Percentiles rank a stretch among this genome's conserved stretches.
Evolutionary conservation across 2,113 vertebrate species (phyloP).

Genomic region (Harpagus bidentatus): DNA sequence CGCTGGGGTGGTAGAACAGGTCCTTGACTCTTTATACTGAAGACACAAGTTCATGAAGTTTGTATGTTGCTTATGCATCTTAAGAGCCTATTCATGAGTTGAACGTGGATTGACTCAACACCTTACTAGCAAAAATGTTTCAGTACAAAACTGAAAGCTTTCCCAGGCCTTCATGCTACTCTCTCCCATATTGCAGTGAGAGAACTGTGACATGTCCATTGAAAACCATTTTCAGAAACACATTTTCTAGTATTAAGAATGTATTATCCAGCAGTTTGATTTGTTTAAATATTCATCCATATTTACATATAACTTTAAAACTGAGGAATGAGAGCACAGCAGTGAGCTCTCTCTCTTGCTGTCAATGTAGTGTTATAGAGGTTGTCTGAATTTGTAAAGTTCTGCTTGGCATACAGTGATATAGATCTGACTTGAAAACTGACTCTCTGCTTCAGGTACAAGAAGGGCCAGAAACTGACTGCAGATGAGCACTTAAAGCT

Average conservation of each 20-base stretch:
- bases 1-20: not conserved
- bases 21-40: not conserved
- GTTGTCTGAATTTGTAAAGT: not conserved
- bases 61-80: not conserved
- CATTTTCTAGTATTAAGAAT: not conserved
- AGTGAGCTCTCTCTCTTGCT: not conserved
- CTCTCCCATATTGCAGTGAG: not conserved
- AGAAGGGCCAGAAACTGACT: conserved; percentile 81
- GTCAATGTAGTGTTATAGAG: not conserved
- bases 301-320: not conserved
- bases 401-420: not conserved
- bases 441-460: conserved; percentile 88
- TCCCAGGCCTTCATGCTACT: not conserved
- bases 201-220: not conserved
- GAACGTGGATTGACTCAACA: not conserved
- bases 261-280: not conserved
- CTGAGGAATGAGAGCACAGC: not conserved
- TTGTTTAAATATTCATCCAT: not conserved
- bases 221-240: not conserved
- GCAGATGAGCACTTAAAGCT: conserved; percentile 79
- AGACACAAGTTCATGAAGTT: not conserved
- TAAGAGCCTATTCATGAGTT: not conserved
- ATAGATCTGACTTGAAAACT: conserved; percentile 75
- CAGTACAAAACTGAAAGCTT: not conserved
- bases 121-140: not conserved